Conservation (phyloP, 2,888 invertebrate species). For the Drosophila histrio region DNA sequence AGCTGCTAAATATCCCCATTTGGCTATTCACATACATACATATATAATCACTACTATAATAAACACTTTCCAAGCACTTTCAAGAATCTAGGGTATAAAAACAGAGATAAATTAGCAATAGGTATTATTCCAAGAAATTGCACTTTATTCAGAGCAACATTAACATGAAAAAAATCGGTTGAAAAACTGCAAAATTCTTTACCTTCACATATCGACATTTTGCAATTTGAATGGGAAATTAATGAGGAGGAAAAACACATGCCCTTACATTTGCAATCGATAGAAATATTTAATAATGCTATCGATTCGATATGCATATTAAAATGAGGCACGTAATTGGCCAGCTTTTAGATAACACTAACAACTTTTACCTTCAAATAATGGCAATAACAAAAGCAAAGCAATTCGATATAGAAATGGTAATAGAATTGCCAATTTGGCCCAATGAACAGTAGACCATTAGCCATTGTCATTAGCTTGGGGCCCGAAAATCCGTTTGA, state of each 20-base stretch:
- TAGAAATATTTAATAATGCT: constrained; percentile 13
- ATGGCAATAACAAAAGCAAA: neutral
- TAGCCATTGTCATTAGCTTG: neutral
- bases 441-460: neutral
- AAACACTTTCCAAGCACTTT: too few species aligned
- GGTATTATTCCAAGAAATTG: neutral
- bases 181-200: neutral
- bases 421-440: neutral
- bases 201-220: neutral
- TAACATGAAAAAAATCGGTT: too few species aligned
- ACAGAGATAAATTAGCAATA: too few species aligned
- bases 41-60: too few species aligned
- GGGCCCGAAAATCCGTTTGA: constrained; percentile 1
- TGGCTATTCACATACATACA: too few species aligned
- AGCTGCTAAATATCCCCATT: too few species aligned
- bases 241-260: neutral
- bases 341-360: neutral
- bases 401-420: neutral
- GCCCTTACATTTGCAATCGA: neutral
- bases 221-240: constrained; percentile 1
- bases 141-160: neutral
- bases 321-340: neutral
- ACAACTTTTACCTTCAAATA: neutral
- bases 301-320: constrained; percentile 16
- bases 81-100: too few species aligned